Evolutionary conservation across 2,797 vertebrate species (phyloP).

Genomic region (Odontamblyopus lacepedii): DNA sequence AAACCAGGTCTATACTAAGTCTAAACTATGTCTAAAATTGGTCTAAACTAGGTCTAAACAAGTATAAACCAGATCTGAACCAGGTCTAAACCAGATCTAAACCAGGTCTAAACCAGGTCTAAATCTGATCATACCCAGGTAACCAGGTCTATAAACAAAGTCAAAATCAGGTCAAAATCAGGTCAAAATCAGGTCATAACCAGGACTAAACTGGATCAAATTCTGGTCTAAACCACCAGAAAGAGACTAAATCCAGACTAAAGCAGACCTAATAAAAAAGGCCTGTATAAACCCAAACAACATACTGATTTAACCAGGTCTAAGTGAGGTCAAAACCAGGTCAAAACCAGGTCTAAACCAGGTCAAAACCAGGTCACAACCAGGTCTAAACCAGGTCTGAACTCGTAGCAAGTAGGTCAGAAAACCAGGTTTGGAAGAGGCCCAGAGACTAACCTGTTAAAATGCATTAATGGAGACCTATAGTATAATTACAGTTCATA

Average conservation of each 20-base stretch:
- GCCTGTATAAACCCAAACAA: too few species aligned
- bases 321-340: too few species aligned
- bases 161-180: too few species aligned
- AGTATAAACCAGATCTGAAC: neutral
- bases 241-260: neutral
- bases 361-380: neutral
- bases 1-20: neutral
- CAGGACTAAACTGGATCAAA: neutral
- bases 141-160: too few species aligned
- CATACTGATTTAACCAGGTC: neutral
- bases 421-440: constrained; percentile 2
- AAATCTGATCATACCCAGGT: too few species aligned
- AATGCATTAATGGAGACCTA: neutral
- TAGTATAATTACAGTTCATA: neutral
- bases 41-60: neutral
- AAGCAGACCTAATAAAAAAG: too few species aligned
- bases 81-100: too few species aligned
- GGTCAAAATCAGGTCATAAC: neutral
- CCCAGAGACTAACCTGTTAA: neutral
- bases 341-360: neutral
- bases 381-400: neutral
- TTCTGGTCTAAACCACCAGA: neutral
- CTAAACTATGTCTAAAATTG: neutral
- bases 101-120: neutral
- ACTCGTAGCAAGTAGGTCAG: neutral